Evolutionary conservation across 2,113 vertebrate genomes (phyloP), one percentile per base, ranked within the genome.

Genomic region (Corythoichthys haematopterus): DNA sequence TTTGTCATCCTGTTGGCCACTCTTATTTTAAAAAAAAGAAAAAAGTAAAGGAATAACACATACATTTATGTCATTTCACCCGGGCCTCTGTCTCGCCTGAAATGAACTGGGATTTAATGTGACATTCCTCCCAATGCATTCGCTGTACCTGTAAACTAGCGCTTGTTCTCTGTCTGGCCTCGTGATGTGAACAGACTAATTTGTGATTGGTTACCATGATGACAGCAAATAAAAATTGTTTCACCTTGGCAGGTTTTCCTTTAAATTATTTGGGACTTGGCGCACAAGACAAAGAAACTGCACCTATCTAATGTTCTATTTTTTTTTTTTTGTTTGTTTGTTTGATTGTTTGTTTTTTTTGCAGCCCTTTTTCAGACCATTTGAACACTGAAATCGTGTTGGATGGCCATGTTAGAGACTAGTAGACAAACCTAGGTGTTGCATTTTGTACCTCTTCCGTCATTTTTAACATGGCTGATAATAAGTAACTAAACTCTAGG

Each of bases 131-230:
- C 16, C 7, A 40, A 66, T 28, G 56, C 70, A 71, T 55, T 80
- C 59, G 46, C 74, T 64, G 64, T 74, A 38, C 77, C 75, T 82
- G 67, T 79, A 73, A 67, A 53, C 59, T 79, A 37, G 46, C 16
- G 68, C 80, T 79, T 43, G 78, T 51, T 76, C n/a, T 64, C 64
- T 66, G 77, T 80, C 71, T 76, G 43, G 84, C 76, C 65, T 80
- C 51, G 80, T 84, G 80, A 79, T 78, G 85, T 88, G 56, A 77
- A 84, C 73, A 64, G 66, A 66, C 82, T 78, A 69, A 76, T 59
- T 82, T 70, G 77, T 85, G 79, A 77, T 80, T 59, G 66, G 80
- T 76, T 43, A 65, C 62, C 35, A 72, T 84, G 69, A 74, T 79
- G 66, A 71, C 72, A 61, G 70, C 47, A 77, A 83, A 74, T 53